These are phyloP conservation scores for Pseudachorutes palmiensis DNA, from an alignment of 1,140 invertebrate genomes.

Conservation along the genomic window DNA sequence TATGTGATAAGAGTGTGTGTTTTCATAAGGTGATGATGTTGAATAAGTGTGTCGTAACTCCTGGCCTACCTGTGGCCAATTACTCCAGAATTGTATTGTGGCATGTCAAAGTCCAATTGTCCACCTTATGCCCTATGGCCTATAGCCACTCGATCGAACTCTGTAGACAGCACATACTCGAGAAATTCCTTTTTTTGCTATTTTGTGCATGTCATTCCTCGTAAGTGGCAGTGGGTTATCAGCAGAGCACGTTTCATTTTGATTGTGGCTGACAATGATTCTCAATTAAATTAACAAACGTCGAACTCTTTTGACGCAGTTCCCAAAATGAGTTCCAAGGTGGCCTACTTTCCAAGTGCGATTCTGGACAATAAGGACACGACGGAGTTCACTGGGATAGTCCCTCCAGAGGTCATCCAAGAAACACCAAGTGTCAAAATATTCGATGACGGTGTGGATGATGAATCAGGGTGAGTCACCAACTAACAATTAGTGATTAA, in stretches of 20 bases:
- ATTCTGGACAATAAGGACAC: no score
- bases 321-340: slow-evolving; percentile 4
- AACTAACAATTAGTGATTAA: not conserved
- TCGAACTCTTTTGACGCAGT: no score
- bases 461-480: slow-evolving; percentile 10
- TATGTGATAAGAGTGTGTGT: not conserved
- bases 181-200: no score
- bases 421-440: not conserved
- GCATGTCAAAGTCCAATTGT: no score
- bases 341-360: not conserved
- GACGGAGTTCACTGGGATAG: not conserved
- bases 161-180: no score
- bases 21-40: not conserved
- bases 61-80: not conserved
- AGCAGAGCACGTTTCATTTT: no score
- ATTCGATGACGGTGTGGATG: not conserved
- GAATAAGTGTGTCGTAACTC: not conserved
- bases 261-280: no score
- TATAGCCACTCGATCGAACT: no score
- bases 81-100: not conserved
- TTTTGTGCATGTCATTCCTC: no score
- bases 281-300: no score
- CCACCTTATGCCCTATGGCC: no score
- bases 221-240: no score
- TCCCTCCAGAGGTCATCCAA: not conserved